phyloP scores from a whole-genome alignment of 64 coral and sea anemone species.

The Stichodactyla mertensii region DNA sequence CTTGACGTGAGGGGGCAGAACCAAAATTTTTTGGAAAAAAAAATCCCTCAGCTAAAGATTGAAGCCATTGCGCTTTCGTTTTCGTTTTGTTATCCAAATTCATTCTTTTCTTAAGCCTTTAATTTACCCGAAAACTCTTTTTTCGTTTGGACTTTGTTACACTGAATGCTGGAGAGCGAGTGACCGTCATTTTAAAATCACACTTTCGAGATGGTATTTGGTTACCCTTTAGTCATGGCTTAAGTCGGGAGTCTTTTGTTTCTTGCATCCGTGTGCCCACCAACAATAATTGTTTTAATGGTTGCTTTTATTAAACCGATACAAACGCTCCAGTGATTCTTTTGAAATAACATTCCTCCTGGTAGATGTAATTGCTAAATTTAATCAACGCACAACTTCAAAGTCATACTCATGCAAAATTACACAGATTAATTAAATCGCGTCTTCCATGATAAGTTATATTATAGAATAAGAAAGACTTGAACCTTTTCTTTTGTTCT shows the following conservation, averaged over 20 bases:
- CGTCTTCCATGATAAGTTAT: neutral
- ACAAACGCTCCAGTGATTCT: conserved; percentile 8
- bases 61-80: neutral
- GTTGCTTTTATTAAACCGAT: conserved; percentile 10
- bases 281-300: conserved; percentile 9
- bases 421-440: neutral
- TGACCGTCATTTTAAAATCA: neutral
- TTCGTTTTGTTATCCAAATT: neutral
- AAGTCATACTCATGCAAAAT: neutral
- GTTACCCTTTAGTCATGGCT: neutral
- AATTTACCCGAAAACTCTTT: neutral
- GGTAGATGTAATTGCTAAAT: neutral
- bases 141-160: conserved; percentile 2
- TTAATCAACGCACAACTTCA: neutral
- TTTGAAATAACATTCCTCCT: neutral
- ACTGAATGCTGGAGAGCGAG: neutral
- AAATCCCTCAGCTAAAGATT: neutral
- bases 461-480: neutral
- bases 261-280: neutral
- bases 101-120: neutral
- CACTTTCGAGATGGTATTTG: neutral
- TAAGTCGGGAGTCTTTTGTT: neutral
- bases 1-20: conserved; percentile 1
- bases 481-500: neutral
- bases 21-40: neutral